Conservation (phyloP, 2,888 invertebrate species). For the Trilocha varians region DNA sequence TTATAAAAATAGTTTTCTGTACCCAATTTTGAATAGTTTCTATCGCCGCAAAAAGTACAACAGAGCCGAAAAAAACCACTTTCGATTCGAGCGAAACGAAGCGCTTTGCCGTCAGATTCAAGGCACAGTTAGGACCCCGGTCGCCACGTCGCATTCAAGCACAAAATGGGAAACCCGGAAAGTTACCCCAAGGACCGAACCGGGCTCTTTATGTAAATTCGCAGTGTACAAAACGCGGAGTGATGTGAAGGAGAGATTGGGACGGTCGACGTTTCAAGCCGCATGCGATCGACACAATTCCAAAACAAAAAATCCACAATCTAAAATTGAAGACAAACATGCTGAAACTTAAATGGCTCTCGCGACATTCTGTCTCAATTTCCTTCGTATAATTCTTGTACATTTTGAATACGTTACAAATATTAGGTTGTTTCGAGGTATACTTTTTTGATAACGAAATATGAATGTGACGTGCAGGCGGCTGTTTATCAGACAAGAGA, state of each 20-base stretch:
- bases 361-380: slow-evolving; percentile 12
- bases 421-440: slow-evolving; percentile 3
- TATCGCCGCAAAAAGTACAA: slow-evolving; percentile 28
- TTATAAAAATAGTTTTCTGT: too few species aligned
- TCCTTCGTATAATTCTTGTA: slow-evolving; percentile 16
- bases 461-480: background rate
- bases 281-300: slow-evolving; percentile 34
- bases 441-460: background rate
- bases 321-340: slow-evolving; percentile 31
- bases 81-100: slow-evolving; percentile 48
- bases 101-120: slow-evolving; percentile 46
- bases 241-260: slow-evolving; percentile 59
- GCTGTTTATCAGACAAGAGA: slow-evolving; percentile 1
- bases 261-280: slow-evolving; percentile 37
- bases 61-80: slow-evolving; percentile 25
- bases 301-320: slow-evolving; percentile 28
- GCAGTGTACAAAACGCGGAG: slow-evolving; percentile 56
- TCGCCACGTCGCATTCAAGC: slow-evolving; percentile 51
- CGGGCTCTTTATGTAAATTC: slow-evolving; percentile 66
- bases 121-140: slow-evolving; percentile 34
- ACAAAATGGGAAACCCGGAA: slow-evolving; percentile 64
- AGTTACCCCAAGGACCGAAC: slow-evolving; percentile 60
- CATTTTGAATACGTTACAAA: slow-evolving; percentile 8
- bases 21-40: slow-evolving; percentile 24
- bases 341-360: slow-evolving; percentile 12